Conservation (phyloP, 2,888 invertebrate species). For the Cantharis rustica region DNA sequence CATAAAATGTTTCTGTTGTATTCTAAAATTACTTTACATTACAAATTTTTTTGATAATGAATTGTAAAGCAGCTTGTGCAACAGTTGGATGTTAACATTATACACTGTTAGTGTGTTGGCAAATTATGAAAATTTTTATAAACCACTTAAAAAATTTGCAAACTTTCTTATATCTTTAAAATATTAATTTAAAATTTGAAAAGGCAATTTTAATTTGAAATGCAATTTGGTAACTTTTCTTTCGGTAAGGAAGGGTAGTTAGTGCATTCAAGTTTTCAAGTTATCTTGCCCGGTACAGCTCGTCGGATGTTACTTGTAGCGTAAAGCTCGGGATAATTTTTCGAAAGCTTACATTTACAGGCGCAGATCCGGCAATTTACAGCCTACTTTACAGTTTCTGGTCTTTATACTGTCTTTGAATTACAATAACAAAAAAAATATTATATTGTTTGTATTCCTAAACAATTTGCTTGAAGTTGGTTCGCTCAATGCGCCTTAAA, state of each 20-base stretch:
- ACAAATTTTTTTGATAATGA: not conserved
- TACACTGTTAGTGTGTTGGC: not conserved
- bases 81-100: not conserved
- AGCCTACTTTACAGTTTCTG: conserved; percentile 29
- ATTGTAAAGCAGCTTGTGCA: not conserved
- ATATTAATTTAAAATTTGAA: not conserved
- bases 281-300: conserved; percentile 38
- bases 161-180: not conserved
- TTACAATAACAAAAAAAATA: not conserved
- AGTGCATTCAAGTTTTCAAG: conserved; percentile 25
- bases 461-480: not conserved
- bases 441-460: not conserved
- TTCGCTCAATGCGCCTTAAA: not conserved
- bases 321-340: conserved; percentile 45
- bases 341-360: conserved; percentile 45
- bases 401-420: conserved; percentile 25
- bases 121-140: not conserved
- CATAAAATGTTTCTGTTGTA: not conserved
- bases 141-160: not conserved
- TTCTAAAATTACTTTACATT: not conserved
- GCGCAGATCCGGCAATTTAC: conserved; percentile 45
- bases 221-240: not conserved
- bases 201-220: not conserved
- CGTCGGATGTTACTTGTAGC: conserved; percentile 41
- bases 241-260: not conserved